phyloP scores from a whole-genome alignment of 92 coral and sea anemone genomes.

The Palythoa caribaeorum region DNA sequence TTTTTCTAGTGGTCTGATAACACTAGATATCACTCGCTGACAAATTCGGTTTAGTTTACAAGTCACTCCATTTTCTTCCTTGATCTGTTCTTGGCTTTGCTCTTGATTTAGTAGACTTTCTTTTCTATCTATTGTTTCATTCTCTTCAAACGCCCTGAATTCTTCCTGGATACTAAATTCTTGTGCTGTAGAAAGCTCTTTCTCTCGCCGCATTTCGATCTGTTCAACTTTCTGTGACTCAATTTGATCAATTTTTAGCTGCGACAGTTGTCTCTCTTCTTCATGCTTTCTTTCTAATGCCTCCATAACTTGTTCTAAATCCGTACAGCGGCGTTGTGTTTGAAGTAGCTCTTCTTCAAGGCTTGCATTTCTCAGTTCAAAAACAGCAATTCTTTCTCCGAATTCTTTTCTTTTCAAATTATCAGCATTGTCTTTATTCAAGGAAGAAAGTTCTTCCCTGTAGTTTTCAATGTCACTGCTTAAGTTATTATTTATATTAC shows the following conservation, averaged over 20 bases:
- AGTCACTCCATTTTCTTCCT: slow-evolving; percentile 42
- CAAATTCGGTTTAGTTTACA: slow-evolving; percentile 55
- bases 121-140: slow-evolving; percentile 3
- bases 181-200: neutral
- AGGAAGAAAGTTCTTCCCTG: slow-evolving; percentile 20
- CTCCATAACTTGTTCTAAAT: neutral
- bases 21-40: slow-evolving; percentile 68
- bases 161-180: neutral
- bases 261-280: slow-evolving; percentile 1
- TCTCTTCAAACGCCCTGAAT: slow-evolving; percentile 24
- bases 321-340: neutral
- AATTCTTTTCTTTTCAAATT: neutral
- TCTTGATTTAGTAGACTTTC: slow-evolving; percentile 23
- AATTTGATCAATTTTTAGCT: slow-evolving; percentile 49
- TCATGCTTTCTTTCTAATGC: slow-evolving; percentile 34
- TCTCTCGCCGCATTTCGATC: slow-evolving; percentile 18
- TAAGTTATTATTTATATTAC: slow-evolving; percentile 22
- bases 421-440: slow-evolving; percentile 47
- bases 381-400: neutral
- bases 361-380: neutral
- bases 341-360: slow-evolving; percentile 13
- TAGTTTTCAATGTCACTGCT: slow-evolving; percentile 31
- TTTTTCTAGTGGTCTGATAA: slow-evolving; percentile 68
- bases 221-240: slow-evolving; percentile 43
- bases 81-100: slow-evolving; percentile 34